These are phyloP conservation scores for Ursus arctos DNA, from an alignment of 2,113 vertebrate genomes.

Conservation along the genomic window DNA sequence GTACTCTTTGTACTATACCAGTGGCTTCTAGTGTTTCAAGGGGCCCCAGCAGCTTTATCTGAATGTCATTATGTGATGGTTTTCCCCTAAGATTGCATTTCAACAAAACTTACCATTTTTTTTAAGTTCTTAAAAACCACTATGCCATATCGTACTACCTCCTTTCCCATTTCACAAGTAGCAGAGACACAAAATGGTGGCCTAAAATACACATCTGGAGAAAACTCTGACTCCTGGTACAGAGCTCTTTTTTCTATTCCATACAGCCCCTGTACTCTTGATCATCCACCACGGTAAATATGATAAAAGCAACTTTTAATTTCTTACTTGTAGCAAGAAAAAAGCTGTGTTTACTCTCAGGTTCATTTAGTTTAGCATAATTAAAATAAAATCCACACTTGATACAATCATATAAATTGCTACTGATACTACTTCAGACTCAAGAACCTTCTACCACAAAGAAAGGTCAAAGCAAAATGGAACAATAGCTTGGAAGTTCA, in stretches of 20 bases:
- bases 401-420: not conserved
- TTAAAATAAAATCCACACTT: constrained; percentile 1
- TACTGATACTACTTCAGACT: not conserved
- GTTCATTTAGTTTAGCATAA: not conserved
- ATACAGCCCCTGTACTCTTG: not conserved
- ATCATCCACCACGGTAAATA: not conserved
- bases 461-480: constrained; percentile 27
- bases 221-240: not conserved
- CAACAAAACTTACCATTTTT: not conserved
- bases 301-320: not conserved
- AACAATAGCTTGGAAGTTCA: not conserved
- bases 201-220: not conserved
- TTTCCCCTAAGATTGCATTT: not conserved
- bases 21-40: not conserved
- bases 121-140: not conserved
- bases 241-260: not conserved
- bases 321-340: not conserved
- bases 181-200: not conserved
- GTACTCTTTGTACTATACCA: not conserved
- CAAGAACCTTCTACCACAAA: not conserved
- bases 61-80: not conserved
- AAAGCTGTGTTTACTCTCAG: not conserved
- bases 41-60: not conserved
- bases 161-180: not conserved
- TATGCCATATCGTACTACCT: not conserved